A percentile compares a stretch with the other conserved stretches of the same genome.
Conservation (phyloP, 2,113 vertebrate genomes). For the Corvus moneduloides region DNA sequence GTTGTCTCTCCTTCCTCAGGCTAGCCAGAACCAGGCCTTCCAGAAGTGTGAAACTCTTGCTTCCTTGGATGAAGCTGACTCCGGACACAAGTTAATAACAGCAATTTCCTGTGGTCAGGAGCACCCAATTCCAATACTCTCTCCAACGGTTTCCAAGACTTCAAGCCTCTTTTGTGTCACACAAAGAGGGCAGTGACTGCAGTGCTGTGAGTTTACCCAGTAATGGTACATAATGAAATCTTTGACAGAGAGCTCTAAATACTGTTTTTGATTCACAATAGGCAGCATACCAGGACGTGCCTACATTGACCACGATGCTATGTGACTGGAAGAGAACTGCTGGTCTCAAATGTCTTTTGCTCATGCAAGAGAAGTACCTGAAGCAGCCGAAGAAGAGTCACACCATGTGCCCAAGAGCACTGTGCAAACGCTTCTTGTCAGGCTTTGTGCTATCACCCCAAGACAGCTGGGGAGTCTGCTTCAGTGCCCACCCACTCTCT, state of each 20-base stretch:
- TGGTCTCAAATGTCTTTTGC: background rate
- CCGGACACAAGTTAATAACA: background rate
- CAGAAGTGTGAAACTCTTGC: background rate
- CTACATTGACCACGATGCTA: background rate
- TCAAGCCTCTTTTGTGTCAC: background rate
- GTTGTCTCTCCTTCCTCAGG: background rate
- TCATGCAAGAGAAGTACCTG: background rate
- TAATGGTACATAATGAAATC: background rate
- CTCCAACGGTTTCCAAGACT: background rate
- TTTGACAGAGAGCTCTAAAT: background rate
- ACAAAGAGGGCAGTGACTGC: background rate
- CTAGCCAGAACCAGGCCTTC: background rate
- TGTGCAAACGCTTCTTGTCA: background rate
- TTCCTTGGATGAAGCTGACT: background rate
- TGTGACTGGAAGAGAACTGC: background rate
- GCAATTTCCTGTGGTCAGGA: background rate
- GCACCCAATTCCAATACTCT: background rate
- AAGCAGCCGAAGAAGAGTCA: background rate
- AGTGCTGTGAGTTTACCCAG: background rate
- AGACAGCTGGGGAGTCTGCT: background rate
- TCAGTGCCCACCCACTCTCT: background rate
- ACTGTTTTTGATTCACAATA: background rate
- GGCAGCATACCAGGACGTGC: background rate
- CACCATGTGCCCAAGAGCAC: background rate
- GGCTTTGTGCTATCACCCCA: background rate